Conservation (phyloP, 2,888 invertebrate genomes). For the Athrips mouffetella region DNA sequence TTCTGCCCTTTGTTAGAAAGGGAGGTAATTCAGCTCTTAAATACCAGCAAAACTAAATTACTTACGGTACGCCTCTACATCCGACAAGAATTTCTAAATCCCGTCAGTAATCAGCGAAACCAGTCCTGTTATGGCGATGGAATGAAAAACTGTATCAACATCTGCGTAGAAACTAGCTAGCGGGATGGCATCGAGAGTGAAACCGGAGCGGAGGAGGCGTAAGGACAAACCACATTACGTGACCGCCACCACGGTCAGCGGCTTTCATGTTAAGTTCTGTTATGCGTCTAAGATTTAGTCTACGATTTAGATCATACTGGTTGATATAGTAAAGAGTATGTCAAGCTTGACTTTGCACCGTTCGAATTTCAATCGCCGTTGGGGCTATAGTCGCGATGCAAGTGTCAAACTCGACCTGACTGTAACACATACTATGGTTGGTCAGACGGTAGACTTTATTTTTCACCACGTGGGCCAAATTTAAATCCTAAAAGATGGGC, state of each 20-base stretch:
- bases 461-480: no score
- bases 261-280: background rate
- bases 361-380: no score
- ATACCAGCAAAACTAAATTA: background rate
- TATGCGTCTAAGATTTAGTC: background rate
- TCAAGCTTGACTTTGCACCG: no score
- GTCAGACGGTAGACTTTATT: no score
- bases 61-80: background rate
- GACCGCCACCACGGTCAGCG: constrained; percentile 17
- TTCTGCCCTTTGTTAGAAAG: no score
- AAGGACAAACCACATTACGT: constrained; percentile 5
- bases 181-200: constrained; percentile 70
- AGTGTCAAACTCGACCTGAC: no score
- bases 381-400: no score
- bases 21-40: background rate
- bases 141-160: constrained; percentile 67
- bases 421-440: no score
- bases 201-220: constrained; percentile 35
- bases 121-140: constrained; percentile 42
- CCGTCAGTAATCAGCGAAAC: constrained; percentile 55
- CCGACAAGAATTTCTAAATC: constrained; percentile 5
- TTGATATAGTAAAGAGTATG: no score
- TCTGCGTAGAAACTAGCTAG: constrained; percentile 54
- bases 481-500: no score
- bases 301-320: no score